Base-by-base conservation (phyloP, 2,797 vertebrate species). In the Gymnocypris eckloni region DNA sequence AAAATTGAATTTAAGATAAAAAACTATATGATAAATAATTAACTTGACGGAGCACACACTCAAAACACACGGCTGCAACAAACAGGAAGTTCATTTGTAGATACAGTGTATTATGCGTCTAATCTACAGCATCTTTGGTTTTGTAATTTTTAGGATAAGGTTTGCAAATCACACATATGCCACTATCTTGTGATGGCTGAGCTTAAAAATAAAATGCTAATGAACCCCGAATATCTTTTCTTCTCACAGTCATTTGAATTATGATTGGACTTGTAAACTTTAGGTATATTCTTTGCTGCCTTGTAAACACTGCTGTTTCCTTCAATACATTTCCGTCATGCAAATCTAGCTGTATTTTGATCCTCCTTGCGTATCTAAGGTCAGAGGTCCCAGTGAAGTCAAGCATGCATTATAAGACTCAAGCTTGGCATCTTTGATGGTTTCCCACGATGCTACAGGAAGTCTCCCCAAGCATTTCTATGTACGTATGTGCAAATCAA, bases 361-460 rank as follows among this genome's bases (percentile, higher is more conserved):
- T 66, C 22, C 28, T 81, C 48, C 9, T 33, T 25, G 37, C 33
- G 2, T 41, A 37, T 78, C 52, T 54, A 15, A 54, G 48, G 48
- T 71, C 54, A 79, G 76, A 39, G 76, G 54, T 18, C 54, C 61
- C 54, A 41, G 76, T 41, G 16, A 79, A 28, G 37, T 70, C 37
- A 70, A 41, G 37, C 67, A 22, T 2, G 2, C 18, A 41, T 4
- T 41, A 2, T 5, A 70, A 39, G 8, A 10, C 67, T 39, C 8
- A 66, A 64, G n/a, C n/a, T 64, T 64, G 59, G n/a, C n/a, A 6
- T 13, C 66, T 67, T 67, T 70, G n/a, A 28, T 67, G 37, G 37
- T 70, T 70, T 70, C 18, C 22, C 10, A 71, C 0, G 28, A 18
- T 9, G 18, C 39, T 6, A 22, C 18, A 41, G 39, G 66, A 67